Base-by-base conservation (phyloP, 2,113 vertebrate genomes). In the Entelurus aequoreus region DNA sequence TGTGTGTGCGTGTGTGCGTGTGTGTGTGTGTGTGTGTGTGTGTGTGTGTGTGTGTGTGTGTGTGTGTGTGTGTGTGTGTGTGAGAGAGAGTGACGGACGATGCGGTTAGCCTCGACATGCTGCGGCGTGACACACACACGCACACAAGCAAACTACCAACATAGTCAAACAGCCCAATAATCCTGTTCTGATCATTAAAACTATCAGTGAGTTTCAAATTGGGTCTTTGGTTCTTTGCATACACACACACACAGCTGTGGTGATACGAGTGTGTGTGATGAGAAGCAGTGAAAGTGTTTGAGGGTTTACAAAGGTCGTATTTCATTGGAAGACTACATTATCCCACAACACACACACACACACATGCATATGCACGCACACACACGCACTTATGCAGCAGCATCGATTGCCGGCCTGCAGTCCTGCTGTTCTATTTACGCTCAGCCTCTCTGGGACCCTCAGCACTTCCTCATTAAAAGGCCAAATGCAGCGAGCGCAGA, bases 331-430 rank as follows among this genome's bases (percentile, higher is more conserved):
- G 73, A 75, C 65, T 55, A 67, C 79, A 80, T 80, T 66, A 86
- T 62, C 68, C 72, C 56, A 62, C 55, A 72, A 28, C 60, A 60
- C 57, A 66, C 75, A 46, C 64, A 54, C 46, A 50, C 48, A 49
- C 47, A 19, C 53, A 57, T 37, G 60, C 21, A 63, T 55, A 60
- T 37, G 53, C 51, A n/a, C 69, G 48, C 64, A 37, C 54, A 67
- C 66, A 36, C 58, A 48, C 8, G 51, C 62, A 47, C 62, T 28
- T 58, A 62, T n/a, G 60, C 66, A 58, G 52, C 68, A 61, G 61
- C 82, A 88, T 87, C 84, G 87, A 88, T 88, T 75, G 76, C 54
- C 12, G 63, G 51, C 65, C 73, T 79, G 72, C 78, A 70, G 80
- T 76, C 79, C 77, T 76, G 79, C 75, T 72, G 69, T 56, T 83